These are phyloP conservation scores for Balearica regulorum DNA, from an alignment of 2,797 vertebrate species.

Conservation along the genomic window DNA sequence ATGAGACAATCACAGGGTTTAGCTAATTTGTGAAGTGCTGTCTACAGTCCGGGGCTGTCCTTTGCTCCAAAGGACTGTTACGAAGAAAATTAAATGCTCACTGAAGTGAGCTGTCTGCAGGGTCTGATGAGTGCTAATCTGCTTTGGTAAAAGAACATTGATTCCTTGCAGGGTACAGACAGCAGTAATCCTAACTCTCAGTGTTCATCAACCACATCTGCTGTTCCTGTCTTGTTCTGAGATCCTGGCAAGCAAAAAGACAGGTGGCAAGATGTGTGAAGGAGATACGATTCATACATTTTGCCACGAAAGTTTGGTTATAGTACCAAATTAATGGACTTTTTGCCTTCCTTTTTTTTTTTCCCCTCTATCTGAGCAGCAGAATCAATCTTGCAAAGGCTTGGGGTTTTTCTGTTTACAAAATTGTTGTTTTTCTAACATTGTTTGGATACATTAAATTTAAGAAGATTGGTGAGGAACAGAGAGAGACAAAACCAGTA, in stretches of 20 bases:
- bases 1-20: background rate
- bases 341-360: background rate
- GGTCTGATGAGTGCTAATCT: background rate
- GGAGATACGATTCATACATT: background rate
- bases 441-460: conserved; percentile 37
- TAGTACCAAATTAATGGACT: background rate
- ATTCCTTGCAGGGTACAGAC: background rate
- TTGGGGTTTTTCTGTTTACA: conserved; percentile 22
- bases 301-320: background rate
- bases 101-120: background rate
- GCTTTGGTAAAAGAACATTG: background rate
- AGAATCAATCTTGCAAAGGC: background rate
- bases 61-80: background rate
- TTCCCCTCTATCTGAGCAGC: background rate
- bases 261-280: background rate
- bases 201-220: background rate
- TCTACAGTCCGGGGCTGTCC: background rate
- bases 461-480: conserved; percentile 35
- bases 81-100: background rate
- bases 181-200: background rate
- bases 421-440: conserved; percentile 11
- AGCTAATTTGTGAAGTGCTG: background rate
- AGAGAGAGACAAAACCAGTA: conserved; percentile 41
- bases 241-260: background rate
- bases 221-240: background rate